Evolutionary conservation across 2,888 invertebrate genomes (phyloP).

Genomic region (Meandrusa payeni): DNA sequence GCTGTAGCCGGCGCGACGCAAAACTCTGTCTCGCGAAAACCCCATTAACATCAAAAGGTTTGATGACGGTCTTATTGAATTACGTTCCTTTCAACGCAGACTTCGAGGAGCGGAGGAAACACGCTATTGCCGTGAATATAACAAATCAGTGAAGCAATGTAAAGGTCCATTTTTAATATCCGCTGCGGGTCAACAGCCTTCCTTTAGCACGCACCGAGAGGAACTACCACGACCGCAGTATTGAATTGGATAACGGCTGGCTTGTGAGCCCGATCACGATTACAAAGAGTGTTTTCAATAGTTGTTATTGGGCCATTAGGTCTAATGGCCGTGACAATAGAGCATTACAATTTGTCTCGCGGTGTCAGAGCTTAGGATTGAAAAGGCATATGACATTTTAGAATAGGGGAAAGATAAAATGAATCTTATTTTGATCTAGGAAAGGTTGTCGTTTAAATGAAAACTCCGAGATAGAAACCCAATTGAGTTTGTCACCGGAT

Average conservation of each 20-base stretch:
- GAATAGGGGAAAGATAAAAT: conserved; percentile 41
- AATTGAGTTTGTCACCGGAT: conserved; percentile 77
- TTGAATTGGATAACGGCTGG: conserved; percentile 68
- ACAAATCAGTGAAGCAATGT: conserved; percentile 64
- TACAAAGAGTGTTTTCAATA: conserved; percentile 72
- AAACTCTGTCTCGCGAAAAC: conserved; percentile 45
- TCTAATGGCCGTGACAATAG: conserved; percentile 74
- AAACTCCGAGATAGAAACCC: conserved; percentile 41
- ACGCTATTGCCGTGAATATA: conserved; percentile 58
- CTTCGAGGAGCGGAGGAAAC: conserved; percentile 43
- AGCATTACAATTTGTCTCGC: conserved; percentile 73
- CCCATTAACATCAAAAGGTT: conserved; percentile 55
- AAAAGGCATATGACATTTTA: conserved; percentile 36
- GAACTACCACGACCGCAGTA: conserved; percentile 39
- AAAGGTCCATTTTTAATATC: conserved; percentile 72
- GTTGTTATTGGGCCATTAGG: conserved; percentile 71
- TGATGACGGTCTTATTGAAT: conserved; percentile 45
- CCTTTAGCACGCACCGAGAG: conserved; percentile 57
- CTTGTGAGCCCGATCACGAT: conserved; percentile 51
- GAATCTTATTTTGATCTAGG: conserved; percentile 42
- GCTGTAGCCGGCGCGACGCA: conserved; percentile 45
- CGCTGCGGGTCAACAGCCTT: conserved; percentile 66
- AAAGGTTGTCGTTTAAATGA: conserved; percentile 47
- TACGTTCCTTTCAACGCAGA: conserved; percentile 34
- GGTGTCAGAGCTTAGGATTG: conserved; percentile 35